Base-by-base conservation (phyloP, 2,113 vertebrate species). In the Dendropsophus ebraccatus region DNA sequence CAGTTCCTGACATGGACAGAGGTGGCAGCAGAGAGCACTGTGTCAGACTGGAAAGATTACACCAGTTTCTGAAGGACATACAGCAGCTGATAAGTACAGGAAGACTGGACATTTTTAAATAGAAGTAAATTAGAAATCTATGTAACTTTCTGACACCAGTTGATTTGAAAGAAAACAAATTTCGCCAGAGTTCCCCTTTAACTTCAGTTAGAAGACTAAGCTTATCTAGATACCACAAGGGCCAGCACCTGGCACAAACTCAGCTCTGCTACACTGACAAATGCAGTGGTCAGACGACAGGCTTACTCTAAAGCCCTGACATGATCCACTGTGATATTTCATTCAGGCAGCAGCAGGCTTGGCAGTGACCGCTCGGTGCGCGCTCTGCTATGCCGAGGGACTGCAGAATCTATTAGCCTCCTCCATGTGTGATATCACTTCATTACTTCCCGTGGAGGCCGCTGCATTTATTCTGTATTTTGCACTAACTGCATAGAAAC, bases 381-480 rank as follows among this genome's bases (percentile, higher is more conserved):
- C 17, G 67, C 4, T 85, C n/a, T 85, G 79, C 16, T n/a, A 21
- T 62, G 58, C n/a, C n/a, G 58, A 3, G 41, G 74, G 30, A 2
- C 81, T 58, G 10, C 78, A 50, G 85, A 84, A 72, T 2, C 76
- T 89, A 81, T 80, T 89, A 70, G 82, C 83, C 87, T 75, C 49
- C 41, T 6, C 2, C 45, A 4, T 81, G 87, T 32, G 21, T 81
- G 89, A 81, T 78, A 87, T 9, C 0, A 0, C 75, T 47, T 89
- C 73, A 45, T 81, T 88, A 17, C 60, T 88, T 89, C 60, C 86
- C 23, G 74, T 67, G 14, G 32, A 77, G 35, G 12, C 80, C 62
- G 8, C 3, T 8, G 21, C 10, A 41, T 41, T 41, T 41, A 41
- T 41, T 41, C 4, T 84, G 83, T 37, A 49, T 41, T 41, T 41